These are phyloP conservation scores for Petrolisthes cinctipes DNA, from an alignment of 2,888 invertebrate genomes.

Conservation along the genomic window DNA sequence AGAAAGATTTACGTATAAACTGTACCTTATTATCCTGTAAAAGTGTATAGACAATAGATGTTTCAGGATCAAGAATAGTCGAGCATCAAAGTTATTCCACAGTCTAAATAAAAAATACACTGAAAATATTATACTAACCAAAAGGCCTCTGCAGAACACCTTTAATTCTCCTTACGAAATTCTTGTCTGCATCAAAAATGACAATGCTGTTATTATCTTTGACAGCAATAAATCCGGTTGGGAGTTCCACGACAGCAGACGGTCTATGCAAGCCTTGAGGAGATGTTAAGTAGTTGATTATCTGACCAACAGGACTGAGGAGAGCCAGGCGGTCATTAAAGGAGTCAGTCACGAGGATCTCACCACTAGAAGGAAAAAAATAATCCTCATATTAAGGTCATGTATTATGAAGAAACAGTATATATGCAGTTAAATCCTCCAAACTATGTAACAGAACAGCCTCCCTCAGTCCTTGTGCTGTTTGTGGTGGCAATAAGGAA, in stretches of 20 bases:
- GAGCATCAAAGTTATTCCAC: too few relatives aligned
- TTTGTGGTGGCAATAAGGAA: too few relatives aligned
- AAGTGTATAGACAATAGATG: too few relatives aligned
- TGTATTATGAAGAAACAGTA: too few relatives aligned
- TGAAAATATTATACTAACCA: not conserved
- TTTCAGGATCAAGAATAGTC: too few relatives aligned
- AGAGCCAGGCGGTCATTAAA: slow-evolving; percentile 9
- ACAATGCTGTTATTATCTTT: not conserved
- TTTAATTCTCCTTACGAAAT: not conserved
- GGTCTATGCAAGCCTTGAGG: not conserved
- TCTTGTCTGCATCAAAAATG: not conserved
- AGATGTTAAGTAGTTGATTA: not conserved
- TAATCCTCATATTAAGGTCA: too few relatives aligned
- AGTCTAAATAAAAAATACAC: not conserved
- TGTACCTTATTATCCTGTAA: too few relatives aligned
- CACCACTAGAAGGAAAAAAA: not conserved
- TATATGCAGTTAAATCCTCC: too few relatives aligned
- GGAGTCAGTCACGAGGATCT: not conserved
- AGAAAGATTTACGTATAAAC: too few relatives aligned
- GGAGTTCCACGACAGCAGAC: slow-evolving; percentile 7
- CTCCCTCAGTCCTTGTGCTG: too few relatives aligned
- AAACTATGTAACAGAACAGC: too few relatives aligned
- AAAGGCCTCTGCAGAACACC: not conserved
- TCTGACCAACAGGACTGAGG: not conserved
- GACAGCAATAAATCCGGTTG: not conserved